phyloP scores from a whole-genome alignment of 2,797 vertebrate species.

The Oreochromis grahami region DNA sequence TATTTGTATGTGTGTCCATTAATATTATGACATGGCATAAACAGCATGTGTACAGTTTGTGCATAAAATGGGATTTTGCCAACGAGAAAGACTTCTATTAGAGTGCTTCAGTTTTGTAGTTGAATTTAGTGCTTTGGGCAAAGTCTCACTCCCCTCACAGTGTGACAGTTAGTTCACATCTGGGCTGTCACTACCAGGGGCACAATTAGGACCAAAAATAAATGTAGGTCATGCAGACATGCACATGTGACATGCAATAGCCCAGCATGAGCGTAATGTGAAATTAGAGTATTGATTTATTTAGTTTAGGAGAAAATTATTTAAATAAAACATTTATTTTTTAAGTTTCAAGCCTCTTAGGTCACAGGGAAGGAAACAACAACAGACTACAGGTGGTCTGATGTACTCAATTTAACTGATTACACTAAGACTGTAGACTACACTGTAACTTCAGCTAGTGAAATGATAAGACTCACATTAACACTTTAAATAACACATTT shows the following conservation, averaged over 20 bases:
- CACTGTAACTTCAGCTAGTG: not conserved
- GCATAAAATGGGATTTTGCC: not conserved
- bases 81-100: not conserved
- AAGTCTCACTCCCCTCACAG: conserved; percentile 23
- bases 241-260: conserved; percentile 27
- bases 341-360: not conserved
- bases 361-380: not conserved
- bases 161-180: conserved; percentile 52
- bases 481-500: not conserved
- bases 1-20: not conserved
- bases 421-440: not conserved
- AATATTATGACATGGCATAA: not conserved
- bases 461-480: not conserved
- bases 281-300: conserved; percentile 4
- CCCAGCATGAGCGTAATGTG: conserved; percentile 22
- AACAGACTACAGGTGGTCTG: not conserved
- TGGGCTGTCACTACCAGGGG: conserved; percentile 38
- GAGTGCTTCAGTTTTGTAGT: not conserved
- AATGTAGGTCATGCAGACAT: conserved; percentile 49
- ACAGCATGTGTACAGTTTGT: not conserved
- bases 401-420: not conserved
- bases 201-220: conserved; percentile 43
- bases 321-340: not conserved
- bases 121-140: conserved; percentile 12
- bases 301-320: not conserved